phyloP scores from a whole-genome alignment of 2,113 vertebrate species.

The Tetrax tetrax region DNA sequence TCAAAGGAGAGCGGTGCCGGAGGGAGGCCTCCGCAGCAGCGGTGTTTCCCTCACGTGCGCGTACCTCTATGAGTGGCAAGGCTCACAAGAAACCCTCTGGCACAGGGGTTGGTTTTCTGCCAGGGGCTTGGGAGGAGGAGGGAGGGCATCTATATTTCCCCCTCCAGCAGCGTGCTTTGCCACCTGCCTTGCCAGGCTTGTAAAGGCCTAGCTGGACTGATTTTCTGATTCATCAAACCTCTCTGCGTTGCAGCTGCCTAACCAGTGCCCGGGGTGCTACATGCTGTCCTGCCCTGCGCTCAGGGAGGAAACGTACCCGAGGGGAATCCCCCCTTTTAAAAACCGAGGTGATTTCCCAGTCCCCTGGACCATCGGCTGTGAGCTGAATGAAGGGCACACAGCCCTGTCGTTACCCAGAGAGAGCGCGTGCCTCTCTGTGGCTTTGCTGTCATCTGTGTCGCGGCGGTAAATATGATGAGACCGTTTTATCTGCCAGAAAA shows the following conservation, averaged over 20 bases:
- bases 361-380: not conserved
- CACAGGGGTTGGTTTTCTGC: not conserved
- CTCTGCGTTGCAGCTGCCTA: not conserved
- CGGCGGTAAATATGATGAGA: not conserved
- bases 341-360: not conserved
- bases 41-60: accelerated
- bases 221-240: not conserved
- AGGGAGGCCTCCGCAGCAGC: not conserved
- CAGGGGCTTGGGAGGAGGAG: accelerated
- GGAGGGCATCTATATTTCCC: not conserved
- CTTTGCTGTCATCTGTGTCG: not conserved
- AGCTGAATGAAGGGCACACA: not conserved
- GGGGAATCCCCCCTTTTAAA: accelerated
- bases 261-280: not conserved
- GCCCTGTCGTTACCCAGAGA: accelerated
- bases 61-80: not conserved
- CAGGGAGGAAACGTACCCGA: accelerated
- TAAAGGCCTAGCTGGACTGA: not conserved
- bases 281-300: accelerated
- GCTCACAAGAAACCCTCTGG: not conserved
- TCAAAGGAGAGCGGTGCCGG: accelerated
- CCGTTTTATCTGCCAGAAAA: not conserved
- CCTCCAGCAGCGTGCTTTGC: not conserved
- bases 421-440: not conserved
- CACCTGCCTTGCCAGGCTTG: not conserved